Evolutionary conservation across 2,113 vertebrate species (phyloP).

Genomic region (Chloebia gouldiae): DNA sequence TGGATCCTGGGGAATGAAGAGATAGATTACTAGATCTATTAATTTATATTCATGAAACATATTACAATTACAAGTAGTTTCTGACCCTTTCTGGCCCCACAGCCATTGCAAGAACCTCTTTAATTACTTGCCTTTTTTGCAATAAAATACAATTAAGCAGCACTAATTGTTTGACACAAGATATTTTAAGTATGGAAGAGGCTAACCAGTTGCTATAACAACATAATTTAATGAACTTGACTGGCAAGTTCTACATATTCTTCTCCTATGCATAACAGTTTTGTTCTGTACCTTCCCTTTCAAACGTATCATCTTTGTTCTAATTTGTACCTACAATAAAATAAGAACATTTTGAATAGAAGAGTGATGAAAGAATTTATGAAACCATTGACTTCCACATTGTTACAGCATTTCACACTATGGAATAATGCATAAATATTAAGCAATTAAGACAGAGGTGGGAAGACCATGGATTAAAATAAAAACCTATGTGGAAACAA

Average conservation of each 20-base stretch:
- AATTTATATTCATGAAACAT: neutral
- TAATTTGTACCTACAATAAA: neutral
- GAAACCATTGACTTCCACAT: neutral
- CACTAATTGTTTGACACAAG: slow-evolving; percentile 27
- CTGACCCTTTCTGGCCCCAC: neutral
- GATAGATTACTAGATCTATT: neutral
- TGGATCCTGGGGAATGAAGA: neutral
- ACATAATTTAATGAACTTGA: neutral
- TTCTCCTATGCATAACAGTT: neutral
- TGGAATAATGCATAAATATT: neutral
- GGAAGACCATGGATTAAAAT: neutral
- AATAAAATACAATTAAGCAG: slow-evolving; percentile 38
- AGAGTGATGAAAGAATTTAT: neutral
- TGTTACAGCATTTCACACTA: neutral
- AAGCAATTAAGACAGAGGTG: neutral
- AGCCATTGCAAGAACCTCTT: neutral
- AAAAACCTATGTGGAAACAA: neutral
- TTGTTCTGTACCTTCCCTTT: neutral
- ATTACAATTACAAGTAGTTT: slow-evolving; percentile 20
- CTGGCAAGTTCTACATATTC: neutral
- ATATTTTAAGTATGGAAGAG: neutral
- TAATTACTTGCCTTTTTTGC: slow-evolving; percentile 32
- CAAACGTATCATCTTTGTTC: neutral
- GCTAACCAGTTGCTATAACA: slow-evolving; percentile 17
- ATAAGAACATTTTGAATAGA: neutral